A percentile compares a stretch with the other conserved stretches of the same genome.
These are phyloP conservation scores for Aegotheles bennettii DNA, from an alignment of 2,113 vertebrate species.

Conservation along the genomic window DNA sequence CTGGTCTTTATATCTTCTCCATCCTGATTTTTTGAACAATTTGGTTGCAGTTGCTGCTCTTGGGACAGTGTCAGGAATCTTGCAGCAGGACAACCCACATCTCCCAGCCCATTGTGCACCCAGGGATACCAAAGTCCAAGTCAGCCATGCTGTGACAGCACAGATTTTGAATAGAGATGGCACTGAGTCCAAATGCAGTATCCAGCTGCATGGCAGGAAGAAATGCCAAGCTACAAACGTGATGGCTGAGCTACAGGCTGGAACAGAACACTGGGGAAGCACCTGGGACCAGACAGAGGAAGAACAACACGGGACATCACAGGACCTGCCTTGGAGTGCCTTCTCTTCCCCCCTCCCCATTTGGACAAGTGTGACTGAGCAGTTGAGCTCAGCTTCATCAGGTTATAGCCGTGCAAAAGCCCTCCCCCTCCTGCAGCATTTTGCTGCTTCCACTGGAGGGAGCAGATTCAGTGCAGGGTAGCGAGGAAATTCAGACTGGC, in stretches of 20 bases:
- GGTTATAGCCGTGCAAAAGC: rapidly evolving
- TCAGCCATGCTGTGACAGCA: not conserved
- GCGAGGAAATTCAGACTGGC: not conserved
- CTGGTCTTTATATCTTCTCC: not conserved
- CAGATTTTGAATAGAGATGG: not conserved
- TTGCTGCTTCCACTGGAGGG: not conserved
- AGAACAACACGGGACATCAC: not conserved
- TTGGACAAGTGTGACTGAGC: not conserved
- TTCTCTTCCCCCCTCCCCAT: not conserved
- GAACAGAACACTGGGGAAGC: not conserved
- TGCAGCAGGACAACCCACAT: not conserved
- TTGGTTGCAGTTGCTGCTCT: not conserved
- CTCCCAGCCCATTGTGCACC: not conserved
- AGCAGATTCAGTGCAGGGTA: not conserved
- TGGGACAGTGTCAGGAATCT: not conserved
- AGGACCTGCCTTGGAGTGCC: not conserved
- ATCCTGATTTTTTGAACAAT: not conserved
- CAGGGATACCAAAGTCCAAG: not conserved
- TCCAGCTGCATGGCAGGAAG: not conserved
- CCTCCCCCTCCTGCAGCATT: not conserved
- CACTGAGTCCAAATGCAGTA: not conserved
- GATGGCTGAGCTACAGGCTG: not conserved
- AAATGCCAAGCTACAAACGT: not conserved
- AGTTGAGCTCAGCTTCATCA: not conserved
- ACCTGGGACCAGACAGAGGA: not conserved